These are phyloP conservation scores for Batillaria attramentaria DNA, from an alignment of 1,140 invertebrate genomes.

Conservation along the genomic window DNA sequence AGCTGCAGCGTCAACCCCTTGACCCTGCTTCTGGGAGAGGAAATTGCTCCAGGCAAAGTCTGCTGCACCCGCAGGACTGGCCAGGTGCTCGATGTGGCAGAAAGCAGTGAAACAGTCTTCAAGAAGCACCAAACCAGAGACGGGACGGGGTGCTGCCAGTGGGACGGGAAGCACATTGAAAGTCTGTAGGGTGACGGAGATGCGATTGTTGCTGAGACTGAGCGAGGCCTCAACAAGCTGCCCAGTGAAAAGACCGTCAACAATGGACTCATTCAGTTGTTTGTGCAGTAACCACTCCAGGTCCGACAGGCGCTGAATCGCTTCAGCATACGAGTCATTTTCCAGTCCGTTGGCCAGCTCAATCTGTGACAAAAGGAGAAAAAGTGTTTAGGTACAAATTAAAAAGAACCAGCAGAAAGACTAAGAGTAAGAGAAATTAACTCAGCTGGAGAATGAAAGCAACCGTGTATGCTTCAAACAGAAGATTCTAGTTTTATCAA, in stretches of 20 bases:
- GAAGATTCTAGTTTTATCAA: too few species aligned
- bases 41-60: background rate
- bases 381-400: background rate
- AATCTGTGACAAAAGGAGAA: slow-evolving; percentile 59
- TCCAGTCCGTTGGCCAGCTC: slow-evolving; percentile 65
- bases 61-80: slow-evolving; percentile 39
- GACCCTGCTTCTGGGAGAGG: background rate
- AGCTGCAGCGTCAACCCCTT: background rate
- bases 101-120: slow-evolving; percentile 67
- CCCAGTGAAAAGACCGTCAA: slow-evolving; percentile 67
- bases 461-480: too few species aligned
- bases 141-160: slow-evolving; percentile 53
- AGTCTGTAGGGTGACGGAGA: slow-evolving; percentile 67
- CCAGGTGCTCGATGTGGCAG: slow-evolving; percentile 65
- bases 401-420: background rate
- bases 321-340: slow-evolving; percentile 67
- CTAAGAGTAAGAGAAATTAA: too few species aligned
- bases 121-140: slow-evolving; percentile 61
- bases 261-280: slow-evolving; percentile 61
- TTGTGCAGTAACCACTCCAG: slow-evolving; percentile 70
- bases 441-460: too few species aligned
- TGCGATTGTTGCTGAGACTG: slow-evolving; percentile 59
- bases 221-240: slow-evolving; percentile 67
- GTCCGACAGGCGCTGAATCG: slow-evolving; percentile 67
- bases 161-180: slow-evolving; percentile 68